Percentiles rank a stretch among this genome's conserved stretches.
Conservation (phyloP, 2,797 vertebrate species). For the Orestias chungarensis region DNA sequence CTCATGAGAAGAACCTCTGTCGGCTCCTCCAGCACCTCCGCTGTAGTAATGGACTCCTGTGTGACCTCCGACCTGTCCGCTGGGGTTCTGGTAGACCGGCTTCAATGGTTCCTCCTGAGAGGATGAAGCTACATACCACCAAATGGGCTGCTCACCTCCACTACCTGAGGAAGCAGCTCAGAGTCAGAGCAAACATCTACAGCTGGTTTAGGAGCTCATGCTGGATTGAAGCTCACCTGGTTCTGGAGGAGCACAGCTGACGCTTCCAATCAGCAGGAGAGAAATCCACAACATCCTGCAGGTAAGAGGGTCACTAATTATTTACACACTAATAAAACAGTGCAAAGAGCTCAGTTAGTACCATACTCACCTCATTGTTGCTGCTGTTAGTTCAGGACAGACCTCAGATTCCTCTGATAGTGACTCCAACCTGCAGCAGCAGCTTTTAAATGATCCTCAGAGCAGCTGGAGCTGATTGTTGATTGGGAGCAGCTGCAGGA, state of each 20-base stretch:
- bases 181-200: not conserved
- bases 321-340: too few species aligned
- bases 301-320: not conserved
- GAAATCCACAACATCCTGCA: slow-evolving; percentile 39
- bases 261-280: slow-evolving; percentile 36
- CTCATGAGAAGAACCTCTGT: not conserved
- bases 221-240: not conserved
- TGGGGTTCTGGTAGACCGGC: not conserved
- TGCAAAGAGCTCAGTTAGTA: not conserved
- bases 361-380: slow-evolving; percentile 17
- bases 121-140: not conserved
- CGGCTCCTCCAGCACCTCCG: not conserved
- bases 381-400: not conserved
- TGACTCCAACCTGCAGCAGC: not conserved
- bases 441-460: slow-evolving; percentile 9
- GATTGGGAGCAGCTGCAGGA: slow-evolving; percentile 20
- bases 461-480: slow-evolving; percentile 17
- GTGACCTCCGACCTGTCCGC: not conserved
- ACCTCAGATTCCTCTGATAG: not conserved
- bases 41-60: not conserved
- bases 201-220: not conserved
- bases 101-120: not conserved
- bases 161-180: slow-evolving; percentile 1
- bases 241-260: slow-evolving; percentile 18
- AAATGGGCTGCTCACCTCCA: not conserved